phyloP scores from a whole-genome alignment of 64 coral and sea anemone species.

The Platygyra sinensis region DNA sequence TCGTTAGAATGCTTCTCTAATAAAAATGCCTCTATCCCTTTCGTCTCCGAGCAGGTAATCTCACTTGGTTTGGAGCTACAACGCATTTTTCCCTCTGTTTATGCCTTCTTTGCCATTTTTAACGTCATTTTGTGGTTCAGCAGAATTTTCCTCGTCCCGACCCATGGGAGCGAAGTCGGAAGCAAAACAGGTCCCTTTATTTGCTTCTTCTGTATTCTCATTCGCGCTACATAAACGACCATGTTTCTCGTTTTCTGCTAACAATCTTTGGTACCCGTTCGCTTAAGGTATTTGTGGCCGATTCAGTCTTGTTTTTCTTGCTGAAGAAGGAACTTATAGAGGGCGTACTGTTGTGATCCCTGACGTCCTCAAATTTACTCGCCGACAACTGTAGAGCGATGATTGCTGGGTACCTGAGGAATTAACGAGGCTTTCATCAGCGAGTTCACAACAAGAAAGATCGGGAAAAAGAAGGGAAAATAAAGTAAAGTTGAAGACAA shows the following conservation, averaged over 20 bases:
- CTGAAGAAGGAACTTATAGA: too few species aligned
- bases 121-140: not conserved
- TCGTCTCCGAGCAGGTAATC: not conserved
- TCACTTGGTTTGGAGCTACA: not conserved
- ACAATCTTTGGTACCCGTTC: not conserved
- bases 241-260: not conserved
- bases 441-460: too few species aligned
- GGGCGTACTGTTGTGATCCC: too few species aligned
- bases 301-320: too few species aligned
- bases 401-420: slow-evolving; percentile 81
- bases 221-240: not conserved
- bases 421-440: not conserved
- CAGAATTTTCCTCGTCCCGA: not conserved
- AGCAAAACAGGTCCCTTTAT: not conserved
- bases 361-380: slow-evolving; percentile 86
- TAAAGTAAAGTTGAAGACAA: too few species aligned
- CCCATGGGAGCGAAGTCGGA: not conserved
- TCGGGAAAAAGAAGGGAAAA: too few species aligned
- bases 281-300: not conserved
- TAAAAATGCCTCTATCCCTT: slow-evolving; percentile 1
- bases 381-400: slow-evolving; percentile 64
- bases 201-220: not conserved
- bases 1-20: not conserved
- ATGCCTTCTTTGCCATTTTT: not conserved
- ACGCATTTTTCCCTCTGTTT: not conserved